Evolutionary conservation across 2,113 vertebrate genomes (phyloP), one percentile per base, ranked within the genome.

Genomic region (Melanocharis versteri): DNA sequence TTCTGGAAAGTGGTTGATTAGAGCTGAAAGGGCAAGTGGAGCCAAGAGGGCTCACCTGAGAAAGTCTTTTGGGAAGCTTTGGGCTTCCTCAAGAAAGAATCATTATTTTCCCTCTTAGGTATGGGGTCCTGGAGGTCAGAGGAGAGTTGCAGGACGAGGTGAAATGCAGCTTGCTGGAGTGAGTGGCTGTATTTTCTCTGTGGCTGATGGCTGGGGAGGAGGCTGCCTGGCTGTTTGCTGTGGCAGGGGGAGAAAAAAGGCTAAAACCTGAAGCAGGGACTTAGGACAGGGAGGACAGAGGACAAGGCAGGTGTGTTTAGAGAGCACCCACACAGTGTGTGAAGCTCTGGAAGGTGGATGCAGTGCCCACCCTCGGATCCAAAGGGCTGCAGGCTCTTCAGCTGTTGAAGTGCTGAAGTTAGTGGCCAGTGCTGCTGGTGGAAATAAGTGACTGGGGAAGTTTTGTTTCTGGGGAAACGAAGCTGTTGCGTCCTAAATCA

Each of bases 401-500:
- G 58, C 71, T 88, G 21, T 14, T 73, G 39, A 37, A 90, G 24
- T 48, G 54, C 68, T 79, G 24, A 71, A 89, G 10, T 60, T 47
- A 37, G 18, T 33, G 61, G 54, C 77, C 42, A 39, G 57, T 31
- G 54, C 76, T 87, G 50, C 70, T 40, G 76, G 15, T 85, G 22
- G 69, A 72, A 87, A n/a, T 11, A 65, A 82, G 13, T 65, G 28
- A 44, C 54, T 28, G 22, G 22, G 16, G 5, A 68, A 48, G 64
- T 94, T 92, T 93, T 89, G 88, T 95, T 96, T 94, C 88, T 88
- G 60, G 39, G 58, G 78, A 81, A 83, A 88, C 82, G 17, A 90
- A 71, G 47, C 45, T 81, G 47, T 71, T 94, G 60, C 86, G 21
- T 81, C 80, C 40, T 77, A 91, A 94, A 68, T 93, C 65, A 66